Percentiles rank a stretch among this genome's conserved stretches.
Conservation (phyloP, 2,113 vertebrate species). For the Oncorhynchus gorbuscha region DNA sequence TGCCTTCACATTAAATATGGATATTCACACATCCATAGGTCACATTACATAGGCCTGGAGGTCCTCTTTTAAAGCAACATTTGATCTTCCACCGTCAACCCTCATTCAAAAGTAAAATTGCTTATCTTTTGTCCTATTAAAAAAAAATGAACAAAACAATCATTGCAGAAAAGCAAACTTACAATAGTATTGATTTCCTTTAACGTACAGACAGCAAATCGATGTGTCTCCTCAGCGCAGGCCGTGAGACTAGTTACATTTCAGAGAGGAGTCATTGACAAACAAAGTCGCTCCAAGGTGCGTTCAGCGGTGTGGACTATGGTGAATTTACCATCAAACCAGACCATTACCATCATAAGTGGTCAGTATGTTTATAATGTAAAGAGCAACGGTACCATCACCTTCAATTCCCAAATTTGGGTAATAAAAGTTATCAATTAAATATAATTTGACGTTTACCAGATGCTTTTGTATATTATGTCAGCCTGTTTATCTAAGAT, state of each 20-base stretch:
- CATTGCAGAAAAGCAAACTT: constrained; percentile 68
- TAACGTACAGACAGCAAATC: constrained; percentile 73
- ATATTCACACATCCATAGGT: not conserved
- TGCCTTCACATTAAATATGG: not conserved
- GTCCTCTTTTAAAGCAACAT: not conserved
- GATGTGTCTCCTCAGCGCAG: constrained; percentile 68
- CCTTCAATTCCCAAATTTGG: too few relatives aligned
- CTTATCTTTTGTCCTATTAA: constrained; percentile 44
- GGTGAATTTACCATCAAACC: not conserved
- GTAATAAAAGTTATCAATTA: too few relatives aligned
- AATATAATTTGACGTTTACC: not conserved
- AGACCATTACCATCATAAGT: not conserved
- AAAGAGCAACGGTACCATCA: too few relatives aligned
- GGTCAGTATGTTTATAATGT: not conserved
- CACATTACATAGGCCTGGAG: not conserved
- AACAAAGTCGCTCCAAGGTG: constrained; percentile 59
- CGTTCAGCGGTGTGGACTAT: not conserved
- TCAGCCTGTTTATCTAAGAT: too few relatives aligned
- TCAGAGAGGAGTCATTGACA: constrained; percentile 66
- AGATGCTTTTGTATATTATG: too few relatives aligned
- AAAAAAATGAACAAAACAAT: constrained; percentile 58
- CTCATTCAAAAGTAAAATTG: constrained; percentile 53
- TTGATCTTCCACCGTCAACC: not conserved
- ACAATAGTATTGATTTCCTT: constrained; percentile 66
- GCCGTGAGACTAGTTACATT: constrained; percentile 69